phyloP scores from a whole-genome alignment of 2,888 invertebrate species.

The Tethea ocularis region DNA sequence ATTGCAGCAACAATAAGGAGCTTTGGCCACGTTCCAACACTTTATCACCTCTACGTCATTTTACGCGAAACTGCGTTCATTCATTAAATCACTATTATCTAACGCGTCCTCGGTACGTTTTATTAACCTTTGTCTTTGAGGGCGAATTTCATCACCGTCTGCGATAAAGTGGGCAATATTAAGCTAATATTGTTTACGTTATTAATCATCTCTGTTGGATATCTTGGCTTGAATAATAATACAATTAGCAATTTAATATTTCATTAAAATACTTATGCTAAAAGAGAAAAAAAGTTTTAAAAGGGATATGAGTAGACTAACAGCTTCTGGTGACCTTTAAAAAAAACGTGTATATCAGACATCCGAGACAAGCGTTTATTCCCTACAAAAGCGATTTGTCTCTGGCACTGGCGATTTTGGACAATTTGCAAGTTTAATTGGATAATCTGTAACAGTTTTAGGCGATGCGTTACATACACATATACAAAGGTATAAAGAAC shows the following conservation, averaged over 20 bases:
- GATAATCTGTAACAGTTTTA: conserved; percentile 38
- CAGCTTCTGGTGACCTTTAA: not conserved
- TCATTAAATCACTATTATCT: conserved; percentile 25
- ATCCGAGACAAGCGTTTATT: conserved; percentile 33
- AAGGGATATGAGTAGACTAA: not conserved
- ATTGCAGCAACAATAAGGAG: conserved; percentile 35
- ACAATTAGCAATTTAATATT: not conserved
- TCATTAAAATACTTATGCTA: not conserved
- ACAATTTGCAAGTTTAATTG: conserved; percentile 55
- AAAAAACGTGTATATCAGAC: not conserved
- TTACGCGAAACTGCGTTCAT: conserved; percentile 35
- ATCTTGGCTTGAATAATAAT: not conserved
- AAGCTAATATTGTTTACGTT: not conserved
- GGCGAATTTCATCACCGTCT: conserved; percentile 6
- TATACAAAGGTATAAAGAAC: too few species aligned
- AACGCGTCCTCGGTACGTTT: conserved; percentile 6
- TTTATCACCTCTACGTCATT: conserved; percentile 26
- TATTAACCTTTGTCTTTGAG: conserved; percentile 7
- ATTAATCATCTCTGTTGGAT: not conserved
- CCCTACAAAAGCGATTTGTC: conserved; percentile 49
- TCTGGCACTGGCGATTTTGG: conserved; percentile 48
- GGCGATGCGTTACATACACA: too few species aligned
- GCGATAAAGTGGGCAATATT: conserved; percentile 7
- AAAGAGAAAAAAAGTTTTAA: too few species aligned
- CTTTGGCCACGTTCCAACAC: conserved; percentile 44